Evolutionary conservation across 2,888 invertebrate genomes (phyloP).

Genomic region (Pristionchus entomophagus): DNA sequence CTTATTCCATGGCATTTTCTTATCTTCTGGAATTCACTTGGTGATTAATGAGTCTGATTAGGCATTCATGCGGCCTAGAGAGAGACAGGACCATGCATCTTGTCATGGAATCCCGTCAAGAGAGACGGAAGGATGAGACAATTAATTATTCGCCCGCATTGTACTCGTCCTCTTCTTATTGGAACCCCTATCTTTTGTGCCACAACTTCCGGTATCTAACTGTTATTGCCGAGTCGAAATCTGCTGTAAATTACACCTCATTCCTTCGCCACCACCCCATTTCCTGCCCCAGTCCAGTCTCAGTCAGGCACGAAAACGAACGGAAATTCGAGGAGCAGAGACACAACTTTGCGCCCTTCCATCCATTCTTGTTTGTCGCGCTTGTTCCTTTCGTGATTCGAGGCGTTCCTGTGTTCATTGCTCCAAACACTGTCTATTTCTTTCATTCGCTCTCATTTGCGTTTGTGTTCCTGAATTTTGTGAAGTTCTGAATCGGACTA

Average conservation of each 20-base stretch:
- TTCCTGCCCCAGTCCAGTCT: background rate
- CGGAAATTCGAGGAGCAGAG: constrained; percentile 23
- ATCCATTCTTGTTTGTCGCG: background rate
- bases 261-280: no score
- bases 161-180: background rate
- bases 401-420: background rate
- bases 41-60: constrained; percentile 43
- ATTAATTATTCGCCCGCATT: constrained; percentile 17
- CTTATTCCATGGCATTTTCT: background rate
- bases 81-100: constrained; percentile 42
- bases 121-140: background rate
- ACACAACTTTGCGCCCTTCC: background rate
- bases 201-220: background rate
- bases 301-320: background rate
- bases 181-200: no score
- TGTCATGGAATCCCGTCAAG: background rate
- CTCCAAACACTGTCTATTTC: background rate
- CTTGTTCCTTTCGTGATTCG: background rate
- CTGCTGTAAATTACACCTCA: background rate
- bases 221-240: background rate
- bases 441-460: background rate
- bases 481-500: no score
- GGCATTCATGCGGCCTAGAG: constrained; percentile 16
- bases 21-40: background rate
- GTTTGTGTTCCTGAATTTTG: background rate